These are phyloP conservation scores for Malurus leucopterus DNA, from an alignment of 2,797 vertebrate genomes.

Conservation along the genomic window DNA sequence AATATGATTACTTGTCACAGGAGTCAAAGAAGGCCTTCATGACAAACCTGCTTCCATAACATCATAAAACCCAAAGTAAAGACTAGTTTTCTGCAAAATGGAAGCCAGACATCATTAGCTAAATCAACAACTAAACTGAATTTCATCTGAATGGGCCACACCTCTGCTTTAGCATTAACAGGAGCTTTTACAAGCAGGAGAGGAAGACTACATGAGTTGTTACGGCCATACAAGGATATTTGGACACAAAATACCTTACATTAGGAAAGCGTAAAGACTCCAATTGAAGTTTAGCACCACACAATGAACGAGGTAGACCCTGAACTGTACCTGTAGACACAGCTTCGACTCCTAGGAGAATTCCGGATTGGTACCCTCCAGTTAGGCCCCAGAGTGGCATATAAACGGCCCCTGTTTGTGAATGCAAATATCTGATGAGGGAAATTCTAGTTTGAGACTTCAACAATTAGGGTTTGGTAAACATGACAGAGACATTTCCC, in stretches of 20 bases:
- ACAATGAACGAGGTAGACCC: slow-evolving; percentile 12
- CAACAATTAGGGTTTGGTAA: not conserved
- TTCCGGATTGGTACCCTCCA: slow-evolving; percentile 90
- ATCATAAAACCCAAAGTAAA: not conserved
- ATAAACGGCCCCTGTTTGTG: slow-evolving; percentile 90
- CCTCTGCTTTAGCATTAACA: not conserved
- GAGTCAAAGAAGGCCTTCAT: not conserved
- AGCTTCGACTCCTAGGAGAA: slow-evolving; percentile 89
- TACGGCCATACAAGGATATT: not conserved
- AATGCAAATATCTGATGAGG: slow-evolving; percentile 66
- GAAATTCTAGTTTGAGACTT: not conserved
- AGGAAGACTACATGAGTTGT: not conserved
- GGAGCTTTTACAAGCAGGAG: not conserved
- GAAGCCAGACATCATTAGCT: not conserved
- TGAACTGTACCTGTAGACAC: slow-evolving; percentile 87
- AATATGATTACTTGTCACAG: not conserved
- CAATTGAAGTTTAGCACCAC: not conserved
- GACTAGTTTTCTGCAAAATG: not conserved
- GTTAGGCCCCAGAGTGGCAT: slow-evolving; percentile 94
- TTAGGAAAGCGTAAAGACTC: not conserved
- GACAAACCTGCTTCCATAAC: not conserved
- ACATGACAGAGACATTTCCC: not conserved
- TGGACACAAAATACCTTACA: not conserved
- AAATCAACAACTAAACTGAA: not conserved
- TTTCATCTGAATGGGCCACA: not conserved